Evolutionary conservation across 2,113 vertebrate genomes (phyloP), one percentile per base, ranked within the genome.

Genomic region (Calonectris borealis): DNA sequence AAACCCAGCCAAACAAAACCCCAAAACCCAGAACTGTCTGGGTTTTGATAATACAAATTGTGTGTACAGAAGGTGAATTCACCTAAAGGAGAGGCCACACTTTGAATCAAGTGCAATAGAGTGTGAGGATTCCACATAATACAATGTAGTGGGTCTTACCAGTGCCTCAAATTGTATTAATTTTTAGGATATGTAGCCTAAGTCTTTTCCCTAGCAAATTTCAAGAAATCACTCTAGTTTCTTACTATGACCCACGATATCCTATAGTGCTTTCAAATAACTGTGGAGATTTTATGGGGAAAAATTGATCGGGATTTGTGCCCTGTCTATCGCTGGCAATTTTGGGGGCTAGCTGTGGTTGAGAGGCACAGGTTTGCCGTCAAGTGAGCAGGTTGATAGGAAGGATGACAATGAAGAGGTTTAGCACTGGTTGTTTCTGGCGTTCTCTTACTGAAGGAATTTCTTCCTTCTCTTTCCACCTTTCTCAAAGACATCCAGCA

Each of bases 201-300:
- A 72, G 21, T 25, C 11, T 55, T 71, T 51, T 42, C 26, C n/a
- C 40, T 64, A 31, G 5, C 7, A 46, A 42, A 49, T 20, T 38
- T 24, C 17, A 48, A 32, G 48, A 17, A 64, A 48, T 69, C 17
- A 6, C 13, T 69, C 27, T 6, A 5, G n/a, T 60, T 78, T 32
- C 48, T 83, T 40, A 2, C 19, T 42, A 0, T 21, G 48, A 31
- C 18, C 24, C 9, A 24, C 0, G 0, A 6, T 22, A 27, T 11
- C 38, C 29, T 17, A 2, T 8, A 22, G 3, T 51, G 44, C 17
- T 57, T 71, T 26, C 10, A 40, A 71, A 22, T 14, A 66, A 10
- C 38, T 21, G 1, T 2, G 17, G 19, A 24, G n/a, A 6, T 51
- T 49, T 27, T 49, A 6, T 44, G 16, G 34, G 46, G 12, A 3